Base-by-base conservation (phyloP, 2,113 vertebrate genomes). In the Uria aalge region DNA sequence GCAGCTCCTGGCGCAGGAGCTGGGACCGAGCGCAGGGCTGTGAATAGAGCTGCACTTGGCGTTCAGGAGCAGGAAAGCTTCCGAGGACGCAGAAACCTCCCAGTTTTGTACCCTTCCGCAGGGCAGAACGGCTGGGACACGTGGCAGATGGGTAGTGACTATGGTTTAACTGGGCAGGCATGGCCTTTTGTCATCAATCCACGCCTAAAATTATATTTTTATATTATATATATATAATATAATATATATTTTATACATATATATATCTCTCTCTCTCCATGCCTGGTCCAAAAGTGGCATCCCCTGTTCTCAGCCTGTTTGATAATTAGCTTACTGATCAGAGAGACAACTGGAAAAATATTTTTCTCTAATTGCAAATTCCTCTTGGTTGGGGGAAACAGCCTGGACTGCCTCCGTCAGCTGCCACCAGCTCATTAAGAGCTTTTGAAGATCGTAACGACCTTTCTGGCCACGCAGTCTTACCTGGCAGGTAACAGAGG, bases 401-500 rank as follows among this genome's bases (percentile, higher is more conserved):
- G 12, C 2, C 0, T 7, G 43, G 23, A 14, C 50, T 10, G 45
- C 21, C 17, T 41, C 50, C 74, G 15, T 21, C 30, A 10, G 29
- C 55, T 38, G 45, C 16, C 62, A 47, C 5, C 57, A 52, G 63
- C 9, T 40, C 16, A 34, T n/a, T 14, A 81, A 26, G 8, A 47
- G 50, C 36, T 66, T 12, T 7, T 13, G 22, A 12, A 29, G 50
- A 23, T 8, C 30, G 2, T 5, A 18, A 8, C 0, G 30, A 41
- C 24, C 55, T 21, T 32, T 16, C 26, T 7, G 50, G 83, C 52
- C 59, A 9, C 0, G 0, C 2, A 12, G 43, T 6, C 53, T 2
- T 4, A 12, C 36, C 67, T 23, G 22, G 2, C 26, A 13, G 67
- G 24, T 6, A 45, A 5, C 5, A 10, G 12, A 16, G 36, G 36